Conservation (phyloP, 2,797 vertebrate genomes). For the Typhlichthys eigenmanni region DNA sequence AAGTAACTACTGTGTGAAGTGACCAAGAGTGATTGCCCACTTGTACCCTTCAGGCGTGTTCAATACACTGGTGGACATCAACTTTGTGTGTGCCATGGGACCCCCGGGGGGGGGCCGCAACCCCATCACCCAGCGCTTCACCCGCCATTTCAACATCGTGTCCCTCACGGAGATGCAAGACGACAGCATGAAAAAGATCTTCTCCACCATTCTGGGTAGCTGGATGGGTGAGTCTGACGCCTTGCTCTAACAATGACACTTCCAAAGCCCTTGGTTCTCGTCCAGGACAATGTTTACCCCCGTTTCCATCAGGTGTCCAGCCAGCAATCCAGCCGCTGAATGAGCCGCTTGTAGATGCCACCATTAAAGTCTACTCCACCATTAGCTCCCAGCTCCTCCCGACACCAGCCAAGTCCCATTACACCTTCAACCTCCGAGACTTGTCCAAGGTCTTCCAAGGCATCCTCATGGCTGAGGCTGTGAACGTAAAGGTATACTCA, state of each 20-base stretch:
- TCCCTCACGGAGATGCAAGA: conserved; percentile 89
- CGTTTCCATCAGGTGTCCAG: conserved; percentile 53
- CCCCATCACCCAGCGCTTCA: conserved; percentile 85
- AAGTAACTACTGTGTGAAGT: background rate
- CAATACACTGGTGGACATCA: conserved; percentile 88
- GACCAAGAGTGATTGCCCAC: background rate
- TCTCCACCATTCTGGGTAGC: conserved; percentile 86
- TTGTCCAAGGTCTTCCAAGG: conserved; percentile 96
- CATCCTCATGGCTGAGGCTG: conserved; percentile 86
- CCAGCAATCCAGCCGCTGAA: conserved; percentile 75
- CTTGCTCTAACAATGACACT: too few relatives aligned
- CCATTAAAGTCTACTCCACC: conserved; percentile 81
- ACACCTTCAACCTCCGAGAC: conserved; percentile 93
- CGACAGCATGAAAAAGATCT: conserved; percentile 86
- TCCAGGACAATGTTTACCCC: background rate
- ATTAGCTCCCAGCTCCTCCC: conserved; percentile 90
- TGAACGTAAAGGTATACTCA: conserved; percentile 7
- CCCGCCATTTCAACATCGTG: conserved; percentile 89
- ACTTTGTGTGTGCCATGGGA: conserved; percentile 92
- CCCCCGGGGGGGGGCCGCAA: conserved; percentile 90
- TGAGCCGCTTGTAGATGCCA: conserved; percentile 81
- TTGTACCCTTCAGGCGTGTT: conserved; percentile 75
- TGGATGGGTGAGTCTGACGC: conserved; percentile 85
- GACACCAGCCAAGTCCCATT: conserved; percentile 93
- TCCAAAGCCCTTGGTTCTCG: too few relatives aligned